Percentiles rank a stretch among this genome's conserved stretches.
Evolutionary conservation across 2,113 vertebrate genomes (phyloP).

Genomic region (Phaetusa simplex): DNA sequence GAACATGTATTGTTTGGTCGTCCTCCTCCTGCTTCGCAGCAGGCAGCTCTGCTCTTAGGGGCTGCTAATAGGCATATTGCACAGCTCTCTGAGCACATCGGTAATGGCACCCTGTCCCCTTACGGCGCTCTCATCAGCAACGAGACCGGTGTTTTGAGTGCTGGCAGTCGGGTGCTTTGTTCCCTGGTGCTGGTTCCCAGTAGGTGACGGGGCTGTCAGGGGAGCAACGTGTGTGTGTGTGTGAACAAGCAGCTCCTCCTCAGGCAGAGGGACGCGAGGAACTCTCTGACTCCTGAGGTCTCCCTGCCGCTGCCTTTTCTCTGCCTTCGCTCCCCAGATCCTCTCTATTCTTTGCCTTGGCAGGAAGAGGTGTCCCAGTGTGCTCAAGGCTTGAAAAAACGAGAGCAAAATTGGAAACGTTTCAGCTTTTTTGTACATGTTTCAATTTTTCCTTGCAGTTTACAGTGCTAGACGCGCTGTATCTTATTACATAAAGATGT

Average conservation of each 20-base stretch:
- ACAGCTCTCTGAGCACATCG: not conserved
- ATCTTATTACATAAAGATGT: constrained; percentile 59
- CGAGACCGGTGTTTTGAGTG: not conserved
- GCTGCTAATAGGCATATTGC: not conserved
- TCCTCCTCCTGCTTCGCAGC: not conserved
- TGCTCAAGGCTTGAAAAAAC: constrained; percentile 45
- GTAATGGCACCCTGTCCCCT: not conserved
- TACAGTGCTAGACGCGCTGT: constrained; percentile 50
- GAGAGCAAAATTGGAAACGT: constrained; percentile 45
- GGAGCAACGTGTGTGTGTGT: not conserved
- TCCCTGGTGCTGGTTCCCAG: not conserved
- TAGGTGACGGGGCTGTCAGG: not conserved
- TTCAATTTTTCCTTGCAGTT: constrained; percentile 62
- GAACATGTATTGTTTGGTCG: rapidly evolving
- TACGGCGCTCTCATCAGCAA: not conserved
- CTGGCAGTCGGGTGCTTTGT: not conserved
- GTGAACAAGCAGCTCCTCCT: not conserved
- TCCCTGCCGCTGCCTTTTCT: not conserved
- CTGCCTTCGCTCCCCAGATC: not conserved
- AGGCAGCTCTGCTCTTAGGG: not conserved
- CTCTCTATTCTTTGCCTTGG: constrained; percentile 35
- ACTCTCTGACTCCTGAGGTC: not conserved
- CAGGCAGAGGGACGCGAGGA: rapidly evolving
- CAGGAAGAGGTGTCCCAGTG: constrained; percentile 47
- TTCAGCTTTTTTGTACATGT: constrained; percentile 56